Evolutionary conservation across 2,113 vertebrate genomes (phyloP).

Genomic region (Mionectes macconnelli): DNA sequence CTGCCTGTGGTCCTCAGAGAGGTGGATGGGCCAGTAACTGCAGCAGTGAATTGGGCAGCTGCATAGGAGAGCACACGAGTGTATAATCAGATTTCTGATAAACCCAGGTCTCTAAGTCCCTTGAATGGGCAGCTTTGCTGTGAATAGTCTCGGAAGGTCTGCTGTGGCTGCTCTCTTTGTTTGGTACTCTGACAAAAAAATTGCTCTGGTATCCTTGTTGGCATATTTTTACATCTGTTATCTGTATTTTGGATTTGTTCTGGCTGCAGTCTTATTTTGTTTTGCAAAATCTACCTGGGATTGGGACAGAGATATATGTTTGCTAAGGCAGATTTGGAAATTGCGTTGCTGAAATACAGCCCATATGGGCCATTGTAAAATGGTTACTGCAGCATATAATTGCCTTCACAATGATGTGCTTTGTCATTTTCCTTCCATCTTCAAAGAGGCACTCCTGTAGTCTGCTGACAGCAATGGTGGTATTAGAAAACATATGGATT

Average conservation of each 20-base stretch:
- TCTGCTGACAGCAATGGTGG: conserved; percentile 66
- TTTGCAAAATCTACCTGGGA: conserved; percentile 67
- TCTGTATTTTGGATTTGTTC: conserved; percentile 58
- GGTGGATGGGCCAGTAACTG: background rate
- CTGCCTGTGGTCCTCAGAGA: background rate
- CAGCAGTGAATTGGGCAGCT: background rate
- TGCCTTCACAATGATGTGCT: conserved; percentile 78
- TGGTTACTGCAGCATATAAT: conserved; percentile 77
- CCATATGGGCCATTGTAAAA: conserved; percentile 73
- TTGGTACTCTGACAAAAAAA: conserved; percentile 8
- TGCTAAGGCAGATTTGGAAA: conserved; percentile 78
- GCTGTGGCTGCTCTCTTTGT: conserved; percentile 25
- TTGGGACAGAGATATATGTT: conserved; percentile 74
- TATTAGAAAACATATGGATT: conserved; percentile 72
- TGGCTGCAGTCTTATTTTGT: conserved; percentile 50
- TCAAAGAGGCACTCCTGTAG: conserved; percentile 73
- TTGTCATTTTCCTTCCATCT: conserved; percentile 74
- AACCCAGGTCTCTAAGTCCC: conserved; percentile 34
- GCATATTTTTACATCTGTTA: conserved; percentile 64
- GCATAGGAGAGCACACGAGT: conserved; percentile 18
- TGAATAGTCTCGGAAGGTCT: conserved; percentile 19
- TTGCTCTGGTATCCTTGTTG: conserved; percentile 29
- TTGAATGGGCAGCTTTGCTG: conserved; percentile 30
- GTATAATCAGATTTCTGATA: conserved; percentile 56
- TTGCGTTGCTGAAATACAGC: conserved; percentile 77